Evolutionary conservation across 1,140 invertebrate species (phyloP).

Genomic region (Pogonognathellus flavescens): DNA sequence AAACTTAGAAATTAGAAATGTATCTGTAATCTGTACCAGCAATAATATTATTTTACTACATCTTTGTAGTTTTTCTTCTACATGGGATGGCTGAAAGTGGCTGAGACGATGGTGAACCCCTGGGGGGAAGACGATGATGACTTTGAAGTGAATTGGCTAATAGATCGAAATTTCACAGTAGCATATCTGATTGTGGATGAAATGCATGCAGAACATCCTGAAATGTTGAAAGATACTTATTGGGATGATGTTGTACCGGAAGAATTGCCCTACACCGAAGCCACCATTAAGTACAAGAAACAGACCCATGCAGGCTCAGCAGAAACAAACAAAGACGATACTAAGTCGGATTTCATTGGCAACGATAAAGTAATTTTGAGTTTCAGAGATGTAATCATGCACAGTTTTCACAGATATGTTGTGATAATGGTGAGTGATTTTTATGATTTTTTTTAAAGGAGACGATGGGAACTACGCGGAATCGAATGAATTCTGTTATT

Average conservation of each 20-base stretch:
- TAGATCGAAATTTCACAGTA: slow-evolving; percentile 71
- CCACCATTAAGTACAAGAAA: slow-evolving; percentile 9
- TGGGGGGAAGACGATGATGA: slow-evolving; percentile 79
- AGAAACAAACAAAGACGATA: not conserved
- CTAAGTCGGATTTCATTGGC: not conserved
- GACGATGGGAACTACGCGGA: not conserved
- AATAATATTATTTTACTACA: no score
- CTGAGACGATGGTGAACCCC: slow-evolving; percentile 70
- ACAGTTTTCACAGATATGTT: not conserved
- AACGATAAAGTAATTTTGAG: not conserved
- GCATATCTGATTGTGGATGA: slow-evolving; percentile 70
- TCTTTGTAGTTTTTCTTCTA: slow-evolving; percentile 75
- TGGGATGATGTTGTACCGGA: slow-evolving; percentile 68
- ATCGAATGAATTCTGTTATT: not conserved
- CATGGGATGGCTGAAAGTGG: slow-evolving; percentile 76
- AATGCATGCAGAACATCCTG: slow-evolving; percentile 71
- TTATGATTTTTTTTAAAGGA: not conserved
- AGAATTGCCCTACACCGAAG: slow-evolving; percentile 57
- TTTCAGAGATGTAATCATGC: not conserved
- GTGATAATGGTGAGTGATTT: not conserved
- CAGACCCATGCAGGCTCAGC: not conserved
- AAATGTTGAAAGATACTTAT: slow-evolving; percentile 70
- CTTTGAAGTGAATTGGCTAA: slow-evolving; percentile 74
- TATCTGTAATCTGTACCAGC: not conserved
- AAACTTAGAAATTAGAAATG: not conserved